Conservation (phyloP, 2,888 invertebrate genomes). For the Amaurobius ferox region DNA sequence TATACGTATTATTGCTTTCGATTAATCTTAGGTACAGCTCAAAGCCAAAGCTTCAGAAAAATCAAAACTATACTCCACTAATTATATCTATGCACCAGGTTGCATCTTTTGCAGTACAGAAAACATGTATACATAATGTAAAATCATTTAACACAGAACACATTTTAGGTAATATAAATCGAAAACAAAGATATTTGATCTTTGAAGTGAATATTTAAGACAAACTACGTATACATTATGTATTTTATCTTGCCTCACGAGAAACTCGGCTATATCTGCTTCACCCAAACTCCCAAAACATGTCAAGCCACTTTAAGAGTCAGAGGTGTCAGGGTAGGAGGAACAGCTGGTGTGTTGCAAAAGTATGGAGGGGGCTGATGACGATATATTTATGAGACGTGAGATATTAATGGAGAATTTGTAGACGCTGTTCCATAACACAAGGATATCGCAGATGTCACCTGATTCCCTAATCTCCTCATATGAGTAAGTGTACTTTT, state of each 20-base stretch:
- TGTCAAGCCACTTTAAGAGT: not conserved
- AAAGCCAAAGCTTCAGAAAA: too few species aligned
- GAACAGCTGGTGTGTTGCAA: slow-evolving; percentile 7
- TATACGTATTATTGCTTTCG: too few species aligned
- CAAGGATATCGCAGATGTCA: not conserved
- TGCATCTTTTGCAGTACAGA: too few species aligned
- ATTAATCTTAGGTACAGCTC: too few species aligned
- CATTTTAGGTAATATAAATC: too few species aligned
- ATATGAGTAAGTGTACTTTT: not conserved
- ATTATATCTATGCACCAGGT: too few species aligned
- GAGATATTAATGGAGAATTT: not conserved
- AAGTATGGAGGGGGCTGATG: not conserved
- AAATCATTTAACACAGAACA: too few species aligned
- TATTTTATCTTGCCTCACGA: not conserved
- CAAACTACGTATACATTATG: not conserved
- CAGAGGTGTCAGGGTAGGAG: not conserved
- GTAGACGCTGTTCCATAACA: not conserved
- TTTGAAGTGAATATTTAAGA: not conserved
- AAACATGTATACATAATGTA: too few species aligned
- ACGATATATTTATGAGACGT: slow-evolving; percentile 9
- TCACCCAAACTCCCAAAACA: not conserved
- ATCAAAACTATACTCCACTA: too few species aligned
- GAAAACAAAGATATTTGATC: not conserved
- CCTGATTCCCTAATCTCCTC: not conserved
- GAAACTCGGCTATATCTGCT: not conserved